Percentiles rank a stretch among this genome's conserved stretches.
Evolutionary conservation across 2,888 invertebrate genomes (phyloP).

Genomic region (Netelia inedita): DNA sequence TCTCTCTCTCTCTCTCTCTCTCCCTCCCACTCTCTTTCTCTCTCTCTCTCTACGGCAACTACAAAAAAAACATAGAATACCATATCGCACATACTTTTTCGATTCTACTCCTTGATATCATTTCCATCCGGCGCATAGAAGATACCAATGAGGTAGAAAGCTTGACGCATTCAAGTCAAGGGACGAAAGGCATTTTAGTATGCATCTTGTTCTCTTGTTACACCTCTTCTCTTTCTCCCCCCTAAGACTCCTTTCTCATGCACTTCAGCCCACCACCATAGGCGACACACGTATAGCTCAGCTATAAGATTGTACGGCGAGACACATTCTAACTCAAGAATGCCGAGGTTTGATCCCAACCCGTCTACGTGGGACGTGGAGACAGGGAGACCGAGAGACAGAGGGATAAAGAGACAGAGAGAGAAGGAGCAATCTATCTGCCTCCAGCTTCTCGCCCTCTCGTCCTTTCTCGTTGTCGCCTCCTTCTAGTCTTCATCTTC

Average conservation of each 20-base stretch:
- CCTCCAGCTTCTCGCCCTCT: neutral
- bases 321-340: conserved; percentile 22
- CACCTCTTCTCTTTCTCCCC: conserved; percentile 55
- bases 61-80: too few relatives aligned
- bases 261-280: neutral
- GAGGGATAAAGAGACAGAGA: too few relatives aligned
- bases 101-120: too few relatives aligned
- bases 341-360: conserved; percentile 7
- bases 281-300: neutral
- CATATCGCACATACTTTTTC: too few relatives aligned
- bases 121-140: too few relatives aligned
- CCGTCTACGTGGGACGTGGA: conserved; percentile 14
- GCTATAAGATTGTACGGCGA: neutral
- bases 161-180: too few relatives aligned
- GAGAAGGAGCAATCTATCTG: too few relatives aligned
- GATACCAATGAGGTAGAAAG: too few relatives aligned
- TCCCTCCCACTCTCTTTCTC: neutral
- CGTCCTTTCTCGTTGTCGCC: neutral
- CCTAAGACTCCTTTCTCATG: neutral
- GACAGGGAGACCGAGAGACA: too few relatives aligned
- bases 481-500: conserved; percentile 19
- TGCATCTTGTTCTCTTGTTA: conserved; percentile 11
- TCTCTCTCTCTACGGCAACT: too few relatives aligned
- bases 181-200: neutral
- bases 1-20: conserved; percentile 20